Evolutionary conservation across 1,140 invertebrate species (phyloP), one percentile per base, ranked within the genome.

Genomic region (Galleria mellonella): DNA sequence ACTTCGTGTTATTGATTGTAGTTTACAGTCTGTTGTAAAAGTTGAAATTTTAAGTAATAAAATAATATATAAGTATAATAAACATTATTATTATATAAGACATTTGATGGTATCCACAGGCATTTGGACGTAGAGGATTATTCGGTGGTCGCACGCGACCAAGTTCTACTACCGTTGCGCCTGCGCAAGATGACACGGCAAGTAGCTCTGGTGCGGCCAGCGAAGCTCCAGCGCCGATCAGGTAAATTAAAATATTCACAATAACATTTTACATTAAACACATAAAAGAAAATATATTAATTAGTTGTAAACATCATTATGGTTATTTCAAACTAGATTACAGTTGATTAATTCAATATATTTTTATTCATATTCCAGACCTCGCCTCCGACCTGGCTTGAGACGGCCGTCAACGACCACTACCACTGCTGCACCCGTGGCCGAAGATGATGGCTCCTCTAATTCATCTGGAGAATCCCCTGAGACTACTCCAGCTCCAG

Each of bases 71-170:
- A n/a, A n/a, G n/a, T n/a, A n/a, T n/a, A n/a, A n/a, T n/a, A n/a
- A n/a, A n/a, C n/a, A n/a, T 3, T 23, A 23, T 6, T 23, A 2
- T 3, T 2, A 23, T 23, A 6, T 23, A 23, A 23, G 17, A 23
- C 6, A 36, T 13, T 39, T 33, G 44, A 4, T 17, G 30, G 48
- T 77, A 71, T 60, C 67, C 57, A 38, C 55, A 81, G 72, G 62
- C 72, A 30, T 81, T 81, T 39, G 79, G 79, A 17, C 72, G 79
- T 15, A 72, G 79, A 4, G 76, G 79, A 4, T 39, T 83, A 39
- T 83, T 81, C 43, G 64, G 67, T 2, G 72, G 71, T 3, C 62
- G 79, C 30, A 73, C 69, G 7, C 64, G 76, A 0, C 76, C 76
- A 7, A 69, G 59, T 23, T 60, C 66, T n/a, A 68, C 71, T 0